Evolutionary conservation across 2,113 vertebrate genomes (phyloP).

Genomic region (Donacobius atricapilla): DNA sequence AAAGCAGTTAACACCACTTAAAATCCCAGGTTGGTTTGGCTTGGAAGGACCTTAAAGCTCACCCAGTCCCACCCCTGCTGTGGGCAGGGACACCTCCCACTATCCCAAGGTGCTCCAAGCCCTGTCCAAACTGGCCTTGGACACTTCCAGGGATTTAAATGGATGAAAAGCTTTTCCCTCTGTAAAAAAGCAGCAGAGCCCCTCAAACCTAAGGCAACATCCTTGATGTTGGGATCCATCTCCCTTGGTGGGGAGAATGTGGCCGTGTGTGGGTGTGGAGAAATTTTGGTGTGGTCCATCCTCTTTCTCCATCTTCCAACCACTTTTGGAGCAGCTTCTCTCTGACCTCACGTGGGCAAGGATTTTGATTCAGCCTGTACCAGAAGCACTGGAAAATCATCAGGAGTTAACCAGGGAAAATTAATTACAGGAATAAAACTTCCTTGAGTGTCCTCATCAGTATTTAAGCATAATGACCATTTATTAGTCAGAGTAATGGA

Average conservation of each 20-base stretch:
- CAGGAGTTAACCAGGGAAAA: background rate
- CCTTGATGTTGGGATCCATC: no score
- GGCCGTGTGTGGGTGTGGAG: no score
- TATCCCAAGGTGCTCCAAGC: background rate
- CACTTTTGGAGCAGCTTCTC: background rate
- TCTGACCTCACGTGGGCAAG: background rate
- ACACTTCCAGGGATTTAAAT: background rate
- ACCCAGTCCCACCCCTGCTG: background rate
- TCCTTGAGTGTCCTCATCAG: background rate
- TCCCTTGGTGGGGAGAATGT: background rate
- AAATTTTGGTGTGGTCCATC: no score
- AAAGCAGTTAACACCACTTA: background rate
- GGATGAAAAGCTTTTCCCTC: background rate
- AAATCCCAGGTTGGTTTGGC: background rate
- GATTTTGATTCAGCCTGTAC: background rate
- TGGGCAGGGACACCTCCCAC: background rate
- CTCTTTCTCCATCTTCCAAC: background rate
- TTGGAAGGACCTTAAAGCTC: background rate
- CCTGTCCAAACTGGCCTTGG: fast-evolving
- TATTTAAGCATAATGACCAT: background rate
- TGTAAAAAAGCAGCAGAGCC: background rate
- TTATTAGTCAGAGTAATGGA: slow-evolving; percentile 1
- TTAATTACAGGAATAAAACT: slow-evolving; percentile 17
- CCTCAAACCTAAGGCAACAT: background rate
- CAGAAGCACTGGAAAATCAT: background rate